These are phyloP conservation scores for Rhabdophis nuchalis DNA, from an alignment of 2,797 vertebrate genomes.

Conservation along the genomic window DNA sequence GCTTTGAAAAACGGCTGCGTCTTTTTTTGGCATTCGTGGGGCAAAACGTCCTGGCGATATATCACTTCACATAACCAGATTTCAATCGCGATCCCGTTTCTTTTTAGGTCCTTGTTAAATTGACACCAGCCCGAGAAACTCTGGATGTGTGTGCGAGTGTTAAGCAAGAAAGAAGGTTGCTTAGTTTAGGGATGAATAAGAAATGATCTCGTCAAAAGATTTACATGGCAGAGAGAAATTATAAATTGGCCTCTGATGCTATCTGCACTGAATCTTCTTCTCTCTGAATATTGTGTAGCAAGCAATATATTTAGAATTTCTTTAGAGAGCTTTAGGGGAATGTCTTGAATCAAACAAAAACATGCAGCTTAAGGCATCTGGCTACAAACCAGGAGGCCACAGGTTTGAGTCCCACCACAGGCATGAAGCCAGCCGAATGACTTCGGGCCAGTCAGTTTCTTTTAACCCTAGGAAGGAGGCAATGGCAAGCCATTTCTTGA, in stretches of 20 bases:
- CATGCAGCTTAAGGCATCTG: background rate
- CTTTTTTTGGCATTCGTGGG: constrained; percentile 59
- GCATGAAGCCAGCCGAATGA: background rate
- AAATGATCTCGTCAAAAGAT: background rate
- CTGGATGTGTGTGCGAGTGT: background rate
- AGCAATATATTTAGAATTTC: background rate
- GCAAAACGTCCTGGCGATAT: constrained; percentile 37
- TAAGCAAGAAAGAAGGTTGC: background rate
- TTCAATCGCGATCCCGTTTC: constrained; percentile 38
- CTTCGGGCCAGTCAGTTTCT: background rate
- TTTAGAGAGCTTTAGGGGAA: background rate
- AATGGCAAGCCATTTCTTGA: background rate
- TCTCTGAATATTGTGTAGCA: background rate
- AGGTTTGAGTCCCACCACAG: background rate
- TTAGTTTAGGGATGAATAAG: background rate
- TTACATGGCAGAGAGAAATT: background rate
- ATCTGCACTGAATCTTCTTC: background rate
- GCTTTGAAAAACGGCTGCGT: constrained; percentile 63
- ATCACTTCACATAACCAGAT: constrained; percentile 55
- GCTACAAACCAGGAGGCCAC: background rate
- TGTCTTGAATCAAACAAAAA: background rate
- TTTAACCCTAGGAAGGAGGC: background rate
- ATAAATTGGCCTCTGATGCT: background rate
- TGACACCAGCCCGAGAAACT: background rate
- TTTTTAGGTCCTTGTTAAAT: constrained; percentile 28